Conservation (phyloP, 2,888 invertebrate genomes). For the Phania funesta region DNA sequence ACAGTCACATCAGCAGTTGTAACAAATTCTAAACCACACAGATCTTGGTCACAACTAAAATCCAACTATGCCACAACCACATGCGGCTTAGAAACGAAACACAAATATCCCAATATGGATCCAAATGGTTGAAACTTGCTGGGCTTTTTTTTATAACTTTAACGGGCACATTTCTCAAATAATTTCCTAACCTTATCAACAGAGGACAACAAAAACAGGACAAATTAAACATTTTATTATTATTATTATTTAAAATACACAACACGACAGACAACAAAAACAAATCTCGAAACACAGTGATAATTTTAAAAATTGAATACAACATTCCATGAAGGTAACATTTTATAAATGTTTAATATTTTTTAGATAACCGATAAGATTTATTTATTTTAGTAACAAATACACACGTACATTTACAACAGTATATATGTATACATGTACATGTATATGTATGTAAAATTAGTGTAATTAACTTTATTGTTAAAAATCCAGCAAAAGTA, state of each 20-base stretch:
- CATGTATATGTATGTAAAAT: no score
- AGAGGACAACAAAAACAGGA: conserved; percentile 3
- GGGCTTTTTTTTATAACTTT: neutral
- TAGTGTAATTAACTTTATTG: neutral
- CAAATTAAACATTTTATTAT: neutral
- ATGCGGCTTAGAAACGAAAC: conserved; percentile 67
- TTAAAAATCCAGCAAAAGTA: conserved; percentile 1
- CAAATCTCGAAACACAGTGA: conserved; percentile 63
- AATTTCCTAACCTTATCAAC: neutral
- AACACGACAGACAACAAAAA: conserved; percentile 30
- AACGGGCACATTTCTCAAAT: conserved; percentile 29
- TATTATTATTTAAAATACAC: conserved; percentile 7
- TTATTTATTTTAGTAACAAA: conserved; percentile 49
- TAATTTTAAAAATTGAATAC: conserved; percentile 50
- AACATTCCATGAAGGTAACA: conserved; percentile 70
- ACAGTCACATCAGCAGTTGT: conserved; percentile 68
- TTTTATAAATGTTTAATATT: conserved; percentile 76
- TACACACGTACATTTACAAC: neutral
- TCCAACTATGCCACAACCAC: conserved; percentile 35
- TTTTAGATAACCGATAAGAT: conserved; percentile 31
- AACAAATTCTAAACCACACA: conserved; percentile 57
- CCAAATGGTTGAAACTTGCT: conserved; percentile 77
- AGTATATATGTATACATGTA: no score
- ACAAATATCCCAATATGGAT: conserved; percentile 79
- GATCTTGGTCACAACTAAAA: conserved; percentile 69